phyloP scores from a whole-genome alignment of 2,113 vertebrate genomes.

The Aegypius monachus region DNA sequence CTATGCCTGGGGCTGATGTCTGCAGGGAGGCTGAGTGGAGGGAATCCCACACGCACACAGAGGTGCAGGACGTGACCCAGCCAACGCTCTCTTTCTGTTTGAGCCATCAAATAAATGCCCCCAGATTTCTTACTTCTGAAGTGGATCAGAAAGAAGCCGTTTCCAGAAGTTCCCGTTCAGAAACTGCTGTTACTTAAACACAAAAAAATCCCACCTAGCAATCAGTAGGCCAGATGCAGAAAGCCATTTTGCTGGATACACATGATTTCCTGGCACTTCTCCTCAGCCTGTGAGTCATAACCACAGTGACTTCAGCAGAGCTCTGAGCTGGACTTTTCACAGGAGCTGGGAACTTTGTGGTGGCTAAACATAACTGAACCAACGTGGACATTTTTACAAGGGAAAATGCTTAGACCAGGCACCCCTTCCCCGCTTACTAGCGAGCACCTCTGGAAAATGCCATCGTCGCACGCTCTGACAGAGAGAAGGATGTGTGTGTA shows the following conservation, averaged over 20 bases:
- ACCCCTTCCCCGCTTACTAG: not conserved
- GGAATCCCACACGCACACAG: not conserved
- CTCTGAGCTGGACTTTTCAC: not conserved
- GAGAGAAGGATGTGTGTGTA: not conserved
- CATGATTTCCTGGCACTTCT: slow-evolving; percentile 16
- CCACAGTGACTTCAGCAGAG: slow-evolving; percentile 26
- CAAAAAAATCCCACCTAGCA: not conserved
- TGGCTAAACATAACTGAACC: not conserved
- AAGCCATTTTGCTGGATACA: not conserved
- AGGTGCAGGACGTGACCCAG: not conserved
- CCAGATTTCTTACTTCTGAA: not conserved
- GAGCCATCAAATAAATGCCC: not conserved
- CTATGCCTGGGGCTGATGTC: not conserved
- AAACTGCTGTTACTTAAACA: not conserved
- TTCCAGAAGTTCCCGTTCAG: not conserved
- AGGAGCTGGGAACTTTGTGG: not conserved
- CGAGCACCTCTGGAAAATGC: not conserved
- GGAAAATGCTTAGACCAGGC: not conserved
- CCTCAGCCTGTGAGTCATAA: slow-evolving; percentile 54
- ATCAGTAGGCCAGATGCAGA: not conserved
- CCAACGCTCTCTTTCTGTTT: not conserved
- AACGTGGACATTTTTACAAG: not conserved
- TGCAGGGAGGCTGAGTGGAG: not conserved
- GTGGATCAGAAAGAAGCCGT: not conserved
- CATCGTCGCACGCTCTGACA: fast-evolving